phyloP scores from a whole-genome alignment of 2,888 invertebrate species.

The Drosophila glabriapex region DNA sequence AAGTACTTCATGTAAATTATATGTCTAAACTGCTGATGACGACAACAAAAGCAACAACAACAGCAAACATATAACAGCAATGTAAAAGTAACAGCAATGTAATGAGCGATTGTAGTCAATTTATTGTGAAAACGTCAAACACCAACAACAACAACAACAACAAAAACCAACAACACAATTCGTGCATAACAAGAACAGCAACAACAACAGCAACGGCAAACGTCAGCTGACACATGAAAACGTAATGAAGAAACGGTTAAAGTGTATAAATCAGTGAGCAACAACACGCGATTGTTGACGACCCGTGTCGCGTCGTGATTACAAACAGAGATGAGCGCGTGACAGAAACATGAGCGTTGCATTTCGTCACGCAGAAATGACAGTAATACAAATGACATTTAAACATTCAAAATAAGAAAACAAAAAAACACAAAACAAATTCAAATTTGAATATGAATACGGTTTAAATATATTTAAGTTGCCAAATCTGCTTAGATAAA shows the following conservation, averaged over 20 bases:
- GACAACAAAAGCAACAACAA: slow-evolving; percentile 8
- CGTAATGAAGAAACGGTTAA: slow-evolving; percentile 61
- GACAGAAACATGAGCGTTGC: slow-evolving; percentile 16
- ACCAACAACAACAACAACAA: slow-evolving; percentile 4
- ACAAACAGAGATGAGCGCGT: slow-evolving; percentile 14
- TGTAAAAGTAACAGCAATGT: slow-evolving; percentile 24
- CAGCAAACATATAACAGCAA: slow-evolving; percentile 1
- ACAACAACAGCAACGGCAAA: slow-evolving; percentile 12
- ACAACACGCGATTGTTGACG: slow-evolving; percentile 63
- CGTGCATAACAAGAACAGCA: slow-evolving; percentile 40
- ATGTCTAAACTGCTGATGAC: slow-evolving; percentile 31
- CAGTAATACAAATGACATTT: neutral
- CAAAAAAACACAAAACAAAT: no score
- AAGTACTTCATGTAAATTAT: slow-evolving; percentile 51
- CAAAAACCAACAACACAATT: slow-evolving; percentile 12
- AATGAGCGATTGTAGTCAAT: slow-evolving; percentile 53
- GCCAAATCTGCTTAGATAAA: neutral
- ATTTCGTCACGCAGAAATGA: neutral
- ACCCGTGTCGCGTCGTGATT: slow-evolving; percentile 31
- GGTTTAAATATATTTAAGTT: neutral
- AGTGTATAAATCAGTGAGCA: slow-evolving; percentile 66
- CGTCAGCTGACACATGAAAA: slow-evolving; percentile 56
- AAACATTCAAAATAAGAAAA: neutral
- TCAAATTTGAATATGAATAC: neutral
- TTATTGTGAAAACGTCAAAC: slow-evolving; percentile 45